These are phyloP conservation scores for Atta colombica DNA, from an alignment of 1,140 invertebrate species.

Conservation along the genomic window DNA sequence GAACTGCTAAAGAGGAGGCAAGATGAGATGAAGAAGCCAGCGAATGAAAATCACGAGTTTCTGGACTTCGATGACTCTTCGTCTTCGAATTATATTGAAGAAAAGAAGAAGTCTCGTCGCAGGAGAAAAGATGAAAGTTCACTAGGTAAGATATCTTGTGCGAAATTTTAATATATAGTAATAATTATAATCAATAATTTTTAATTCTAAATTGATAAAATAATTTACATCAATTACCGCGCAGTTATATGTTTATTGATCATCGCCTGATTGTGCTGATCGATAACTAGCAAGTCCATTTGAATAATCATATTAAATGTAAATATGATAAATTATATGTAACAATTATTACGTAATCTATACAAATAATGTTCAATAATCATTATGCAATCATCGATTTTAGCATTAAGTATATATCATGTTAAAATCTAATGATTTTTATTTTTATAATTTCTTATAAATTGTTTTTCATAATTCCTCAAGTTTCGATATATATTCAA, in stretches of 20 bases:
- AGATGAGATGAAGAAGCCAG: slow-evolving; percentile 66
- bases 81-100: slow-evolving; percentile 75
- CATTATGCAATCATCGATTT: not conserved
- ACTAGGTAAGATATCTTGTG: slow-evolving; percentile 74
- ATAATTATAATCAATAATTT: not conserved
- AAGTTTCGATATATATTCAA: not conserved
- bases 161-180: slow-evolving; percentile 1
- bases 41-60: slow-evolving; percentile 40
- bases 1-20: slow-evolving; percentile 80
- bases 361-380: slow-evolving; percentile 7
- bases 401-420: not conserved
- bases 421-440: not conserved
- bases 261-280: not conserved
- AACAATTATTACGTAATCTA: not conserved
- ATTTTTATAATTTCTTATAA: not conserved
- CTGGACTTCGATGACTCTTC: slow-evolving; percentile 73
- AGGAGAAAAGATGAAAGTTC: slow-evolving; percentile 74
- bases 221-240: slow-evolving; percentile 14
- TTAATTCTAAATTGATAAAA: not conserved
- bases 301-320: not conserved
- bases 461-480: not conserved
- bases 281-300: not conserved
- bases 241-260: not conserved
- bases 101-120: slow-evolving; percentile 69
- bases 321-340: not conserved